Percentiles rank a stretch among this genome's conserved stretches.
phyloP scores from a whole-genome alignment of 2,113 vertebrate genomes.

The Sapayoa aenigma region DNA sequence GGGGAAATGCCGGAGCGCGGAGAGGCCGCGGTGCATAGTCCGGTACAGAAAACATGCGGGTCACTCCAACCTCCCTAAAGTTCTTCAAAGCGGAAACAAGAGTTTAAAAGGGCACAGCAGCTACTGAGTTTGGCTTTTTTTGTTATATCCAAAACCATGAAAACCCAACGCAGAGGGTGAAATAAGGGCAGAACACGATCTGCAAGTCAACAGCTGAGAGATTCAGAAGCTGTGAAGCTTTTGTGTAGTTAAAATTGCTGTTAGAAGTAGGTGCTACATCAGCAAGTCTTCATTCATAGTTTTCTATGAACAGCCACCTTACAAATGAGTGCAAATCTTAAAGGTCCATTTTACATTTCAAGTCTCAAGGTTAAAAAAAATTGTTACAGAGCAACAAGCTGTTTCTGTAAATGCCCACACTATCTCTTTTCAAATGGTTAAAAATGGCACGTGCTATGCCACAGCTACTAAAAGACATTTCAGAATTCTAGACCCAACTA shows the following conservation, averaged over 20 bases:
- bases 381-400: slow-evolving; percentile 62
- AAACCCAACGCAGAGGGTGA: slow-evolving; percentile 54
- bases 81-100: slow-evolving; percentile 14
- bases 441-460: slow-evolving; percentile 63
- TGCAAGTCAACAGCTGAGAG: slow-evolving; percentile 58
- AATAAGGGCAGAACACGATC: slow-evolving; percentile 49
- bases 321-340: slow-evolving; percentile 70
- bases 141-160: slow-evolving; percentile 50
- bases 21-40: slow-evolving; percentile 40
- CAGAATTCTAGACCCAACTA: slow-evolving; percentile 55
- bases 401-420: slow-evolving; percentile 66
- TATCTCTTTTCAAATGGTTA: slow-evolving; percentile 59
- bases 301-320: slow-evolving; percentile 63
- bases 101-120: slow-evolving; percentile 60
- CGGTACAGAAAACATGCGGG: slow-evolving; percentile 48
- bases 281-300: slow-evolving; percentile 61
- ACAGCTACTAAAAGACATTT: slow-evolving; percentile 63
- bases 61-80: slow-evolving; percentile 2
- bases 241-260: slow-evolving; percentile 61
- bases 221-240: slow-evolving; percentile 52
- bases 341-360: slow-evolving; percentile 71
- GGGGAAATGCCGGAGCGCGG: slow-evolving; percentile 13
- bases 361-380: slow-evolving; percentile 69
- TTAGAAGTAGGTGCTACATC: slow-evolving; percentile 67
- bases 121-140: slow-evolving; percentile 61